Evolutionary conservation across 1,140 invertebrate genomes (phyloP).

Genomic region (Dendrolimus punctatus): DNA sequence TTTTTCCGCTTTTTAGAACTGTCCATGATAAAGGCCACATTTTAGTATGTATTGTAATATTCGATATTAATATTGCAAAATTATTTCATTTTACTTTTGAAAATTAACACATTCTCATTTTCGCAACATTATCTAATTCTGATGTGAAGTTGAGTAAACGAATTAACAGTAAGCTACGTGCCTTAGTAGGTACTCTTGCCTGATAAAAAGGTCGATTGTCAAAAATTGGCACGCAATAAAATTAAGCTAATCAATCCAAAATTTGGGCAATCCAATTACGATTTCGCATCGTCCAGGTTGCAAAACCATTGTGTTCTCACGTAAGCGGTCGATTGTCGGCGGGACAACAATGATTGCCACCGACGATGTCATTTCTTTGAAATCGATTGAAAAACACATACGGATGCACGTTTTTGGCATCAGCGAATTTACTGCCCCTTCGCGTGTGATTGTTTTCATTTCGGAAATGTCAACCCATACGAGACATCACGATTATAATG

Average conservation of each 20-base stretch:
- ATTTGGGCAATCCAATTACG: slow-evolving; percentile 31
- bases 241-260: slow-evolving; percentile 27
- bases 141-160: too few species aligned
- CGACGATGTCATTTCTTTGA: slow-evolving; percentile 63
- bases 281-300: slow-evolving; percentile 38
- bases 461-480: slow-evolving; percentile 37
- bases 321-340: slow-evolving; percentile 54
- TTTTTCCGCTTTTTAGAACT: too few species aligned
- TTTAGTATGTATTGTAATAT: too few species aligned
- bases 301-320: slow-evolving; percentile 67
- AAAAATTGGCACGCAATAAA: slow-evolving; percentile 2
- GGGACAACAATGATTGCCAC: slow-evolving; percentile 64
- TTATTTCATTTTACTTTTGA: too few species aligned
- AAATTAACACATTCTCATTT: too few species aligned
- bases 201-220: too few species aligned
- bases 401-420: slow-evolving; percentile 69
- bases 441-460: slow-evolving; percentile 35
- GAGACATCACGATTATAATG: slow-evolving; percentile 6
- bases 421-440: slow-evolving; percentile 60
- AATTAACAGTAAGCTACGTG: too few species aligned
- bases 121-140: too few species aligned
- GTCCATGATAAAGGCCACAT: too few species aligned
- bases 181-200: too few species aligned
- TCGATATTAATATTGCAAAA: too few species aligned
- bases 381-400: slow-evolving; percentile 67